Evolutionary conservation across 2,113 vertebrate species (phyloP).

Genomic region (Piprites chloris): DNA sequence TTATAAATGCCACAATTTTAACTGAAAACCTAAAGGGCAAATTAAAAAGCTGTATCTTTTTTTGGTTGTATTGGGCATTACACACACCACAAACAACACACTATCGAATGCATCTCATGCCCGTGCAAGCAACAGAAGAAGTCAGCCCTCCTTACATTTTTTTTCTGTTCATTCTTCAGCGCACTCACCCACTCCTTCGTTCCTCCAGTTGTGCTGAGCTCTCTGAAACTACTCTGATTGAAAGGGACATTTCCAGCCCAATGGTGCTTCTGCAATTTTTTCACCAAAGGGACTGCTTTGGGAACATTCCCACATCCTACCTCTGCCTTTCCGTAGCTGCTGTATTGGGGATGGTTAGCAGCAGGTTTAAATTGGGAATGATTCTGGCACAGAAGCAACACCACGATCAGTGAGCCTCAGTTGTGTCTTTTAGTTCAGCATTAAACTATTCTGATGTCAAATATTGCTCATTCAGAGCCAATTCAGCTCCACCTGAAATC

Average conservation of each 20-base stretch:
- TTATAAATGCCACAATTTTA: background rate
- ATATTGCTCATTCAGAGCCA: background rate
- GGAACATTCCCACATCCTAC: background rate
- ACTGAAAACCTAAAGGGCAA: background rate
- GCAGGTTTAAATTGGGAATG: background rate
- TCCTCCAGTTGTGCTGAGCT: background rate
- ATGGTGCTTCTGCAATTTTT: background rate
- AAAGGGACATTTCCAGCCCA: background rate
- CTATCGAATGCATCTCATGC: background rate
- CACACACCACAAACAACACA: background rate
- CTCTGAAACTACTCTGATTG: background rate
- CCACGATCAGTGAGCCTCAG: background rate
- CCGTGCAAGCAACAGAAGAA: background rate
- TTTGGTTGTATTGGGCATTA: background rate
- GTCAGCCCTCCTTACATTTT: accelerated
- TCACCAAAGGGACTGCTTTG: background rate
- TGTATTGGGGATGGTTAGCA: background rate
- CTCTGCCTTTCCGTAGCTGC: background rate
- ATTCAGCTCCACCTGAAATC: background rate
- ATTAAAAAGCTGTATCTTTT: background rate
- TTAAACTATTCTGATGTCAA: background rate
- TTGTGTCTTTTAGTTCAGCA: background rate
- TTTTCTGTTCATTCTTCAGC: background rate
- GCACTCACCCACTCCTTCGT: background rate
- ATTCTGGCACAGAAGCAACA: background rate